Evolutionary conservation across 2,888 invertebrate species (phyloP).

Genomic region (Amiota mariae): DNA sequence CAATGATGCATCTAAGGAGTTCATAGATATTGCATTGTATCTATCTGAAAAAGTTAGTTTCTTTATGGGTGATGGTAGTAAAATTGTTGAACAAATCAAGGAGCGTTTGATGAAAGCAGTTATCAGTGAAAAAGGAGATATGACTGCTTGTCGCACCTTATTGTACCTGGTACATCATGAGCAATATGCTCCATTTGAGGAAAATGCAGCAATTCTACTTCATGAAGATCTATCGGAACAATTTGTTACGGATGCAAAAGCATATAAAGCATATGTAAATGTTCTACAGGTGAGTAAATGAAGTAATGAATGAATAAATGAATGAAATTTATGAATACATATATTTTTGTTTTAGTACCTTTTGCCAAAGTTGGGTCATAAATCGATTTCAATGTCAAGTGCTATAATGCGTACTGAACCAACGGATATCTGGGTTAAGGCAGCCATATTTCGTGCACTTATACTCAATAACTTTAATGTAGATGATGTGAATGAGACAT

Average conservation of each 20-base stretch:
- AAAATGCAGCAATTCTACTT: conserved; percentile 63
- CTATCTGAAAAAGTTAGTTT: conserved; percentile 59
- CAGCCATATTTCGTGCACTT: conserved; percentile 61
- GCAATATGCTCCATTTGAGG: conserved; percentile 65
- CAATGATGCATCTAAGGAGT: conserved; percentile 26
- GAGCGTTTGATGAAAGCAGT: conserved; percentile 59
- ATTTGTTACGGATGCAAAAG: conserved; percentile 53
- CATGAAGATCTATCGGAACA: conserved; percentile 64
- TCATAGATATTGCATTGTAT: conserved; percentile 54
- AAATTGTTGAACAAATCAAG: conserved; percentile 57
- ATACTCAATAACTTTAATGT: conserved; percentile 68
- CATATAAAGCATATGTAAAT: conserved; percentile 60
- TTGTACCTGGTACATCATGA: conserved; percentile 53
- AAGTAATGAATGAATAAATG: neutral
- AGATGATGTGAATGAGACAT: conserved; percentile 58
- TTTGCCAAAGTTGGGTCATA: conserved; percentile 60
- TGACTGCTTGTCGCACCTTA: conserved; percentile 59
- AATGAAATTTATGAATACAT: neutral
- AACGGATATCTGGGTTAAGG: conserved; percentile 62
- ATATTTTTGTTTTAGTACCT: conserved; percentile 54
- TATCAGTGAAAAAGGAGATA: conserved; percentile 47
- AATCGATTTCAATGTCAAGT: conserved; percentile 54
- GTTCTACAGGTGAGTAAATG: conserved; percentile 58
- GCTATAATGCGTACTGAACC: conserved; percentile 62
- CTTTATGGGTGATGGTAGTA: conserved; percentile 59